A percentile compares a stretch with the other conserved stretches of the same genome.
Evolutionary conservation across 2,113 vertebrate species (phyloP).

Genomic region (Eupsittula cactorum): DNA sequence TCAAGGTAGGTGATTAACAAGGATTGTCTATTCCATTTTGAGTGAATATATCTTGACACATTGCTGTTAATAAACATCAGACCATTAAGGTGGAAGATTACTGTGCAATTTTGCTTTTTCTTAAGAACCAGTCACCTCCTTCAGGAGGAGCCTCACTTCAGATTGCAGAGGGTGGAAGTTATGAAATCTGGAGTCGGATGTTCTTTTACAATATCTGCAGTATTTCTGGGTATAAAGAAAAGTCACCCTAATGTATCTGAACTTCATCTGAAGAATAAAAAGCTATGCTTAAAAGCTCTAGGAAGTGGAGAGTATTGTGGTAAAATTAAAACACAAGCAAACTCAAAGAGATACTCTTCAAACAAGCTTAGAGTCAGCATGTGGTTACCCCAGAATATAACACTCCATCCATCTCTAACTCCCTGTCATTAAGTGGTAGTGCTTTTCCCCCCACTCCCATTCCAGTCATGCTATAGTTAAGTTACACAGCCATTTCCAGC

Average conservation of each 20-base stretch:
- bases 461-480: not conserved
- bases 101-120: not conserved
- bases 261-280: not conserved
- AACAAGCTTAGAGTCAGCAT: conserved; percentile 3
- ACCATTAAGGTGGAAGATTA: not conserved
- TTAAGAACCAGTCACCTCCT: not conserved
- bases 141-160: not conserved
- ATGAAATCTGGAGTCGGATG: not conserved
- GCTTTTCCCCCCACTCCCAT: not conserved
- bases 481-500: not conserved
- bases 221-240: not conserved
- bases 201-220: not conserved
- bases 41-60: not conserved
- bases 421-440: not conserved
- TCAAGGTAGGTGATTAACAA: not conserved
- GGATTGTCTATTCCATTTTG: not conserved
- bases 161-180: not conserved
- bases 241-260: not conserved
- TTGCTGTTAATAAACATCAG: not conserved
- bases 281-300: not conserved
- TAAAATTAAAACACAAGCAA: not conserved
- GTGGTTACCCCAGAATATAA: not conserved
- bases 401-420: not conserved
- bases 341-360: not conserved
- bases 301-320: not conserved